phyloP scores from a whole-genome alignment of 2,797 vertebrate genomes.

The Adelosebastes latens region DNA sequence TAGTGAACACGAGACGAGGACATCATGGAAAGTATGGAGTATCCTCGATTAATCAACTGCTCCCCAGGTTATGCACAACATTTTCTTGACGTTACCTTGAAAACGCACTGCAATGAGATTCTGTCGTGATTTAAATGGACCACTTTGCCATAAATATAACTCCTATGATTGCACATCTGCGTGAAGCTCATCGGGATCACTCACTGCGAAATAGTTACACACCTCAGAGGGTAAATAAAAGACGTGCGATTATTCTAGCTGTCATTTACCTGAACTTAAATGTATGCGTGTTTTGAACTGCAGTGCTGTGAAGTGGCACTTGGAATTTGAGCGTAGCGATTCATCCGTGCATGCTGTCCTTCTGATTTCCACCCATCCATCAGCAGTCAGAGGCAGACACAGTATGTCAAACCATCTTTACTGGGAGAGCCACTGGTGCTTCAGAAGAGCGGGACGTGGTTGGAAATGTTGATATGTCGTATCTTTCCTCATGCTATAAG shows the following conservation, averaged over 20 bases:
- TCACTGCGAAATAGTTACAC: neutral
- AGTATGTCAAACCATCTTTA: conserved; percentile 47
- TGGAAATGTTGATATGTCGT: conserved; percentile 9
- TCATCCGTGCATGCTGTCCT: conserved; percentile 37
- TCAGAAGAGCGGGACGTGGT: conserved; percentile 11
- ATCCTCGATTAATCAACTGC: neutral
- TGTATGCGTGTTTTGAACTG: neutral
- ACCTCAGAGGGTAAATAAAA: conserved; percentile 11
- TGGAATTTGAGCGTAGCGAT: conserved; percentile 36
- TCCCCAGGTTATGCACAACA: conserved; percentile 64
- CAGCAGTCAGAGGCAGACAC: conserved; percentile 38
- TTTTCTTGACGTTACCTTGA: conserved; percentile 34
- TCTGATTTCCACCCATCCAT: conserved; percentile 52
- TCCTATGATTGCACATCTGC: conserved; percentile 6
- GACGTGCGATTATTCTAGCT: neutral
- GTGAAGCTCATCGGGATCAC: neutral
- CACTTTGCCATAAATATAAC: neutral
- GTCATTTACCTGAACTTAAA: conserved; percentile 31
- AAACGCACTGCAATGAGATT: conserved; percentile 7
- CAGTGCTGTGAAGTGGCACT: conserved; percentile 15
- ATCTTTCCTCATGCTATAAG: neutral
- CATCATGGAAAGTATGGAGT: conserved; percentile 30
- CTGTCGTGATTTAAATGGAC: neutral
- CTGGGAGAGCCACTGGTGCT: conserved; percentile 10
- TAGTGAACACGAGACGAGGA: neutral